Base-by-base conservation (phyloP, 2,797 vertebrate genomes). In the Rhabdomys pumilio region DNA sequence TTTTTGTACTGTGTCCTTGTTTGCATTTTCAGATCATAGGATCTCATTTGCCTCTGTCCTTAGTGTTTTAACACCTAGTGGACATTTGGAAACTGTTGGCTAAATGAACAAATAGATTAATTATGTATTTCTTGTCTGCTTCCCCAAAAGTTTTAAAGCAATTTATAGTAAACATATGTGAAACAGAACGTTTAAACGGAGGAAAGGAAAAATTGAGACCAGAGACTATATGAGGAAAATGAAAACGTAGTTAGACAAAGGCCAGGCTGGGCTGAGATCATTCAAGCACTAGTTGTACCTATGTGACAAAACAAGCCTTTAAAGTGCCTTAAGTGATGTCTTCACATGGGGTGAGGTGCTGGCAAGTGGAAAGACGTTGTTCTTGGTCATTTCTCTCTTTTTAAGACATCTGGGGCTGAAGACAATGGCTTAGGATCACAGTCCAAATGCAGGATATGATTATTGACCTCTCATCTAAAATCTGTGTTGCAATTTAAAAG, bases 111-210 rank as follows among this genome's bases (percentile, higher is more conserved):
- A 87, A 90, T 88, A 14, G 38, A 73, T 84, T 80, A 26, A 38
- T 95, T 93, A 79, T 73, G 1, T 65, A 77, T 94, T 94, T 93
- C 69, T 44, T 94, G 4, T 61, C 11, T 79, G 22, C 85, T 97
- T 94, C n/a, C 55, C 82, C 41, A 80, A 90, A 94, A 26, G 38
- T 90, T 63, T 89, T 24, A 72, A 92, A 65, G n/a, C 22, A 53
- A 6, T 93, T 77, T 77, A n/a, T 82, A 93, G 44, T 6, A 93
- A 93, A 88, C 50, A 61, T n/a, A 92, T 38, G 19, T 44, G 72
- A 95, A 82, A 59, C 19, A 67, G 26, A 93, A 34, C 19, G 41
- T 59, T 87, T 77, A 81, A 92, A 92, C 91, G 93, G 93, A 93
- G 31, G 41, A 31, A 50, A 47, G 38, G 75, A 41, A 38, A 92